Base-by-base conservation (phyloP, 2,888 invertebrate species). In the Aporophyla nigra region DNA sequence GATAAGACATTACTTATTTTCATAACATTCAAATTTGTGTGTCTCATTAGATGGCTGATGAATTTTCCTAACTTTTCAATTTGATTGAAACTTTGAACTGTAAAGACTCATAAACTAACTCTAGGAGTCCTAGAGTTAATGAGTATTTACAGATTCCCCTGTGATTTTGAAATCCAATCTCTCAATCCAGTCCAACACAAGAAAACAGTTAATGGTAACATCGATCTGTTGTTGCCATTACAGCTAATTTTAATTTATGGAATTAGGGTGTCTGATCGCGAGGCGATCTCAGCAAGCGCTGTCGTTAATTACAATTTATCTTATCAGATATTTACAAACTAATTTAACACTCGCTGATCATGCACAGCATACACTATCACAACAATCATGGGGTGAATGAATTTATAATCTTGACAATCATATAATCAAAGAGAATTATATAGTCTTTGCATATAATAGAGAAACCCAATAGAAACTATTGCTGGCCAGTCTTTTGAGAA, bases 191-290 rank as follows among this genome's bases (percentile, higher is more conserved):
- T n/a, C n/a, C n/a, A 69, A 78, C 33, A 69, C 49, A 76, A 63
- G 66, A 88, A 89, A 89, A 88, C 85, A 90, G 88, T 88, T 93
- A 94, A 95, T 94, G 93, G 93, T 93, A 93, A 92, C 95, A 95
- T 95, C 96, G 94, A 95, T 80, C 75, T 75, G 51, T 59, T 78
- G 59, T 69, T 65, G 54, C 69, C 58, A 67, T 69, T 95, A 94
- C 94, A 91, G 90, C 93, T 95, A 95, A 97, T 94, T 95, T 94
- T 95, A 95, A 97, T 96, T 96, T 96, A 96, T 96, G 92, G 94
- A 93, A 94, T 96, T 95, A 95, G 94, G 91, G 92, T 91, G 93
- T 91, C 89, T 91, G 92, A 93, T 92, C 90, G 91, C 91, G 89
- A 90, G 89, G 90, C 91, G 92, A 94, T 92, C 93, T 93, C 92